Conservation (phyloP, 2,113 vertebrate species). For the Zapornia atra region DNA sequence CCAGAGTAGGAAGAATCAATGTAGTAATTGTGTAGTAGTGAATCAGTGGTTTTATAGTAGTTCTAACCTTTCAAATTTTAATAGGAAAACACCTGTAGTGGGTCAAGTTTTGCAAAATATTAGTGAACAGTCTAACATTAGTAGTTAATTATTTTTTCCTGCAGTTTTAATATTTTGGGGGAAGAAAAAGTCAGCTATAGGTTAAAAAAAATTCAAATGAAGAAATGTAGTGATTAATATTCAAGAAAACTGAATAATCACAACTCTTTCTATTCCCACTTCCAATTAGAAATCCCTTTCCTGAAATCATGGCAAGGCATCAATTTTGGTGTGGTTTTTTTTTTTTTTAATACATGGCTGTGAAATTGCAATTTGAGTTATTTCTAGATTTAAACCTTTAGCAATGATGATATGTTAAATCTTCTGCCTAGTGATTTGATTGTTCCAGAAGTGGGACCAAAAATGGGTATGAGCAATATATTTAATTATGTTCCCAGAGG, state of each 20-base stretch:
- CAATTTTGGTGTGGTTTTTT: neutral
- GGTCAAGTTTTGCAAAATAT: neutral
- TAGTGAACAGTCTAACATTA: neutral
- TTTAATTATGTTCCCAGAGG: neutral
- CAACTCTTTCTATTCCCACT: neutral
- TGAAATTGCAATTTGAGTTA: slow-evolving; percentile 1
- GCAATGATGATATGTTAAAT: neutral
- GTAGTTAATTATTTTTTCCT: neutral
- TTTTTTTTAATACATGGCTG: neutral
- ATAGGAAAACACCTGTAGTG: neutral
- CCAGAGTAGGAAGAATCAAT: neutral
- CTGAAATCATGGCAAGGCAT: neutral
- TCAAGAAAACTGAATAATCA: neutral
- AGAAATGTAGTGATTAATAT: neutral
- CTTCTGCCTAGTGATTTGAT: neutral
- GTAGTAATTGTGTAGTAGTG: neutral
- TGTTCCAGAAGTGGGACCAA: neutral
- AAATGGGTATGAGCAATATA: neutral
- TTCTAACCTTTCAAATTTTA: neutral
- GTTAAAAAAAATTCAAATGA: neutral
- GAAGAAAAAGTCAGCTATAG: neutral
- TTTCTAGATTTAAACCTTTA: slow-evolving; percentile 10
- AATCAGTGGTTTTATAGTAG: neutral
- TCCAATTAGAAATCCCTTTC: slow-evolving; percentile 3
- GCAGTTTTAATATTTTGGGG: neutral